phyloP scores from a whole-genome alignment of 2,888 invertebrate genomes.

The Drosophila melanosoma region DNA sequence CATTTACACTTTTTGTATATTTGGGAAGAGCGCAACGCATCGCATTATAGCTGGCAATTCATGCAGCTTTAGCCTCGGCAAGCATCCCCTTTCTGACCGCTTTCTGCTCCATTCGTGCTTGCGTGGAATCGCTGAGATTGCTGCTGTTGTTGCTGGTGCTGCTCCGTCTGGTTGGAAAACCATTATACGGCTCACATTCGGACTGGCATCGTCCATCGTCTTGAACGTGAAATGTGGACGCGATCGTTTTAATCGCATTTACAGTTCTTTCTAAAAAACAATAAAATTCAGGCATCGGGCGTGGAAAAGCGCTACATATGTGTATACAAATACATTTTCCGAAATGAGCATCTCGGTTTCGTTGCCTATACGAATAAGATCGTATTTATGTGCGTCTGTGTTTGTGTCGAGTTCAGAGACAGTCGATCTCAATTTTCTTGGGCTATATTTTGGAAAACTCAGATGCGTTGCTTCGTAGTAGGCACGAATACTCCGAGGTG shows the following conservation, averaged over 20 bases:
- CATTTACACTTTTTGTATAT: slow-evolving; percentile 20
- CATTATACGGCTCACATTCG: slow-evolving; percentile 77
- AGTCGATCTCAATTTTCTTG: slow-evolving; percentile 56
- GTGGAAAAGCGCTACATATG: slow-evolving; percentile 72
- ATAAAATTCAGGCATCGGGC: slow-evolving; percentile 73
- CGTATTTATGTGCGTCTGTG: slow-evolving; percentile 17
- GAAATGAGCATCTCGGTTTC: slow-evolving; percentile 52
- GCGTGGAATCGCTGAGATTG: slow-evolving; percentile 37
- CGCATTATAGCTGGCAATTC: slow-evolving; percentile 73
- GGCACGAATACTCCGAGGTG: slow-evolving; percentile 73
- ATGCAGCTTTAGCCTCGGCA: slow-evolving; percentile 60
- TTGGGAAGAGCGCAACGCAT: slow-evolving; percentile 70
- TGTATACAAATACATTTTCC: slow-evolving; percentile 24
- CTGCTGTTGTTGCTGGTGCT: slow-evolving; percentile 28
- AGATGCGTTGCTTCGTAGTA: slow-evolving; percentile 67
- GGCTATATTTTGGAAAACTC: slow-evolving; percentile 80
- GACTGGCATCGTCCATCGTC: slow-evolving; percentile 36
- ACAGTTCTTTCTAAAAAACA: slow-evolving; percentile 83
- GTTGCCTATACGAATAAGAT: slow-evolving; percentile 6
- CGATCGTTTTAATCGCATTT: slow-evolving; percentile 74
- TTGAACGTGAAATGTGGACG: slow-evolving; percentile 19
- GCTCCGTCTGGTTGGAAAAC: slow-evolving; percentile 65
- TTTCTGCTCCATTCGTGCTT: slow-evolving; percentile 30
- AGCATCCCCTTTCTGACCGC: slow-evolving; percentile 5
- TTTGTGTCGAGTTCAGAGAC: slow-evolving; percentile 74